These are phyloP conservation scores for Salvelinus namaycush DNA, from an alignment of 2,113 vertebrate species.

Conservation along the genomic window DNA sequence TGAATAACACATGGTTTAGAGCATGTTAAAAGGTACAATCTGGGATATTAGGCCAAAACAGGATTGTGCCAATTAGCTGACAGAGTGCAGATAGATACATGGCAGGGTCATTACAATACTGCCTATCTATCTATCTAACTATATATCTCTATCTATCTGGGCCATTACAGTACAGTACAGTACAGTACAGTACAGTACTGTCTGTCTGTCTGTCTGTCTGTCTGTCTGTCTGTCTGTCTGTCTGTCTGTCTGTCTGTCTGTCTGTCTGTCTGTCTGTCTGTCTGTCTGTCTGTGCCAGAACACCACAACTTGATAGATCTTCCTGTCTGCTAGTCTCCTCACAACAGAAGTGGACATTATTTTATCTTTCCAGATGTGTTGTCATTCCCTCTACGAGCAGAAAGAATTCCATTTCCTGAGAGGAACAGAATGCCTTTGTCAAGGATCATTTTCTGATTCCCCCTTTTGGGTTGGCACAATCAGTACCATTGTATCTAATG, in stretches of 20 bases:
- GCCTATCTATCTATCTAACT: no score
- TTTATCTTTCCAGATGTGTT: slow-evolving; percentile 57
- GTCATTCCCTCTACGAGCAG: slow-evolving; percentile 36
- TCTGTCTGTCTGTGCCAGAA: slow-evolving; percentile 23
- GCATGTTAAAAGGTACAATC: no score
- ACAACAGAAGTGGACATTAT: slow-evolving; percentile 41
- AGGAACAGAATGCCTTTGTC: slow-evolving; percentile 66
- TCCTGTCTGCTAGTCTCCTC: slow-evolving; percentile 35
- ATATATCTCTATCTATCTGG: no score
- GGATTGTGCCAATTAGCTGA: no score
- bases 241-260: background rate
- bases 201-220: background rate
- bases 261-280: no score
- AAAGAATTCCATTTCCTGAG: slow-evolving; percentile 61
- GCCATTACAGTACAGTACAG: no score
- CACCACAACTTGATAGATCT: slow-evolving; percentile 54
- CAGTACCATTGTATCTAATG: slow-evolving; percentile 56
- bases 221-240: background rate
- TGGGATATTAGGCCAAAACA: no score
- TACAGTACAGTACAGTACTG: no score
- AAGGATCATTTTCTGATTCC: slow-evolving; percentile 33
- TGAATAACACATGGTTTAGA: no score
- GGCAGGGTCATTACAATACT: no score
- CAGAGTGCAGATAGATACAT: no score
- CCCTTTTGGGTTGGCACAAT: slow-evolving; percentile 57